Percentiles rank a stretch among this genome's conserved stretches.
Conservation (phyloP, 2,888 invertebrate genomes). For the Lasioglossum marginatum region DNA sequence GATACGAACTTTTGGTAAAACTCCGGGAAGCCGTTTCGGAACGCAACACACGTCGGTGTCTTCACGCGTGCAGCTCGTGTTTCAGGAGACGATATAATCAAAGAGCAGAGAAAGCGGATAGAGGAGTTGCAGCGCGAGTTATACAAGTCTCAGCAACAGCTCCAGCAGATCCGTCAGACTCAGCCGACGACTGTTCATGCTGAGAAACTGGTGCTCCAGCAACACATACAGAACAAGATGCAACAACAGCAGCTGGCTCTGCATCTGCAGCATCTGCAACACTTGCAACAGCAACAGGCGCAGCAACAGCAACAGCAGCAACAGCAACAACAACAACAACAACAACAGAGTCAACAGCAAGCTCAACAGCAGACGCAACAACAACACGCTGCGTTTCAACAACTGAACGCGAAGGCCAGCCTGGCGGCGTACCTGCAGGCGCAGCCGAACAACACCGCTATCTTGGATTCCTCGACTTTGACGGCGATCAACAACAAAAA, state of each 20-base stretch:
- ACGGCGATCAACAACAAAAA: slow-evolving; percentile 84
- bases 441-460: slow-evolving; percentile 81
- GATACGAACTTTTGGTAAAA: not conserved
- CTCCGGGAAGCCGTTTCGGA: slow-evolving; percentile 31
- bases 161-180: slow-evolving; percentile 89
- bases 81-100: slow-evolving; percentile 90
- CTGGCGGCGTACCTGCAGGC: slow-evolving; percentile 85
- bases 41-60: slow-evolving; percentile 55
- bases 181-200: slow-evolving; percentile 86
- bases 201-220: slow-evolving; percentile 87
- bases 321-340: slow-evolving; percentile 84
- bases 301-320: slow-evolving; percentile 86
- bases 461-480: slow-evolving; percentile 80
- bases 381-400: slow-evolving; percentile 81
- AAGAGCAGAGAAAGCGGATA: slow-evolving; percentile 94
- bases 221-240: slow-evolving; percentile 90
- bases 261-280: slow-evolving; percentile 87
- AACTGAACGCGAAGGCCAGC: slow-evolving; percentile 85
- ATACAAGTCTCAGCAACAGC: slow-evolving; percentile 91
- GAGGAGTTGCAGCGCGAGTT: slow-evolving; percentile 94
- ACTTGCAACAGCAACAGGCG: slow-evolving; percentile 86
- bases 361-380: slow-evolving; percentile 78
- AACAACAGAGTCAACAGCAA: slow-evolving; percentile 78
- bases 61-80: slow-evolving; percentile 63
- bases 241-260: slow-evolving; percentile 87